Conservation (phyloP, 2,113 vertebrate species). For the Bagarius yarrelli region DNA sequence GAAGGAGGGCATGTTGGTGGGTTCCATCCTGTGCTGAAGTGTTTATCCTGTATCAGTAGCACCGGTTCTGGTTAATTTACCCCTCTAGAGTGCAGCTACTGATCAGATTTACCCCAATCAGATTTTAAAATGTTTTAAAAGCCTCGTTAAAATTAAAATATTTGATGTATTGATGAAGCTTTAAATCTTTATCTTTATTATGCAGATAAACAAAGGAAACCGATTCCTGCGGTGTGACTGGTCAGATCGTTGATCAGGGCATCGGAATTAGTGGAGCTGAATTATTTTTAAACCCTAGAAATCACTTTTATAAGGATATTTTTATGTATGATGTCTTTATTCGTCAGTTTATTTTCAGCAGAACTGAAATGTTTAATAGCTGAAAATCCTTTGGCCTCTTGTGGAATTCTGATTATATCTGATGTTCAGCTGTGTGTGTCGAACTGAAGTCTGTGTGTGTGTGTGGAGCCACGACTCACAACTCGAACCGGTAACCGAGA, state of each 20-base stretch:
- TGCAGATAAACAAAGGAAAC: too few relatives aligned
- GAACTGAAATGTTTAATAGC: too few relatives aligned
- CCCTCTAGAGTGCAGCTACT: conserved; percentile 20
- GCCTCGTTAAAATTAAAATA: too few relatives aligned
- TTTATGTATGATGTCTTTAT: too few relatives aligned
- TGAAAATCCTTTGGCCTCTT: conserved; percentile 66
- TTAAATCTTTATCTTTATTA: too few relatives aligned
- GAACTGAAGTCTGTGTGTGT: conserved; percentile 74
- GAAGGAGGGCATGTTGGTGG: not conserved
- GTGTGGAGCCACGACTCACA: conserved; percentile 2
- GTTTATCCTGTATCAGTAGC: conserved; percentile 39
- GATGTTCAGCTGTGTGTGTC: conserved; percentile 64
- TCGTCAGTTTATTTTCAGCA: too few relatives aligned
- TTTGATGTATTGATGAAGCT: too few relatives aligned
- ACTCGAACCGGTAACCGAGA: not conserved
- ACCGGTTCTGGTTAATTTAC: conserved; percentile 32
- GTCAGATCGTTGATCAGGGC: not conserved
- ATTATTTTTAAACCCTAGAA: too few relatives aligned
- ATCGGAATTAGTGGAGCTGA: not conserved
- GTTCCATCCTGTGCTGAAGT: conserved; percentile 17
- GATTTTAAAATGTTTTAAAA: too few relatives aligned
- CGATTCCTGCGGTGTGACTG: not conserved
- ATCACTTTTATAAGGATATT: too few relatives aligned
- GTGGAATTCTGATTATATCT: conserved; percentile 77
- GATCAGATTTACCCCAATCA: conserved; percentile 29